Conservation (phyloP, 2,888 invertebrate genomes). For the Apoda limacodes region DNA sequence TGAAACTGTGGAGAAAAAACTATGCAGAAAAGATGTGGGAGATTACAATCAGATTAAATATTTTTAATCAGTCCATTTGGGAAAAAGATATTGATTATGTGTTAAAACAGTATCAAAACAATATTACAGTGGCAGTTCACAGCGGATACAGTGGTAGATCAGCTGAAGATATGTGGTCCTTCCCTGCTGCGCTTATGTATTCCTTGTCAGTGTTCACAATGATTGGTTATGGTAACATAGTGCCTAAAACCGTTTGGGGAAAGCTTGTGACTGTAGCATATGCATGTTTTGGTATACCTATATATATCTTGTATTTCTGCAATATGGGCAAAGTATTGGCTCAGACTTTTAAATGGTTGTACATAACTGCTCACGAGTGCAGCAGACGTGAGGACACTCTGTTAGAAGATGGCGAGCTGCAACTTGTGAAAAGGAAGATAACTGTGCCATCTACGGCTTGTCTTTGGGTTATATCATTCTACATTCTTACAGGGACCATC, state of each 20-base stretch:
- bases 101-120: conserved; percentile 75
- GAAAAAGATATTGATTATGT: conserved; percentile 69
- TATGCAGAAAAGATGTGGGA: conserved; percentile 77
- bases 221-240: conserved; percentile 92
- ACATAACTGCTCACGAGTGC: conserved; percentile 81
- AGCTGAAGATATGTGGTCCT: conserved; percentile 82
- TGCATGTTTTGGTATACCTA: conserved; percentile 88
- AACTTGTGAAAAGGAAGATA: conserved; percentile 72
- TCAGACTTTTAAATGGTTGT: conserved; percentile 83
- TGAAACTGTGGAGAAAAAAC: conserved; percentile 59
- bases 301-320: conserved; percentile 88
- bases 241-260: conserved; percentile 85
- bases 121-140: conserved; percentile 74
- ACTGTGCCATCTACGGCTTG: conserved; percentile 92
- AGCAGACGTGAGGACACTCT: conserved; percentile 60
- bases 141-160: conserved; percentile 80
- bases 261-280: conserved; percentile 87
- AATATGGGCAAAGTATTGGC: conserved; percentile 92
- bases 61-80: conserved; percentile 77
- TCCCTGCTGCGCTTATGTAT: conserved; percentile 90
- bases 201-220: conserved; percentile 90
- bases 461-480: conserved; percentile 88
- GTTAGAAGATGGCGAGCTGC: conserved; percentile 60
- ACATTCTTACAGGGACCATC: conserved; percentile 84
- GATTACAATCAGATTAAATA: conserved; percentile 74